Evolutionary conservation across 2,888 invertebrate species (phyloP).

Genomic region (Eudemis profundana): DNA sequence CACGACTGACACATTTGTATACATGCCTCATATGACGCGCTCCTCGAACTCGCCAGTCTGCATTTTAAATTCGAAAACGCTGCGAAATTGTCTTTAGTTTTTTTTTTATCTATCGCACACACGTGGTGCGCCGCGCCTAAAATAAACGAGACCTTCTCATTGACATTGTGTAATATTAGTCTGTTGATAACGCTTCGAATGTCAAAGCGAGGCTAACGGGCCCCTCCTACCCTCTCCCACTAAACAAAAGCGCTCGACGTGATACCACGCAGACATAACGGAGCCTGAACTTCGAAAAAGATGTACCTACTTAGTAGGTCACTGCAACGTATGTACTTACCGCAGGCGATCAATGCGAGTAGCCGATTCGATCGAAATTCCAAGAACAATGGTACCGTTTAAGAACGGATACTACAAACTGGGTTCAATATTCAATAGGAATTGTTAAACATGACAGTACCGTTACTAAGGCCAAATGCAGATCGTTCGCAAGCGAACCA

Average conservation of each 20-base stretch:
- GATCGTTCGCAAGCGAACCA: slow-evolving; percentile 58
- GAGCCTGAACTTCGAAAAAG: slow-evolving; percentile 37
- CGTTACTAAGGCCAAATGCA: slow-evolving; percentile 46
- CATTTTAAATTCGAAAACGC: slow-evolving; percentile 35
- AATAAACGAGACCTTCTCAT: slow-evolving; percentile 84
- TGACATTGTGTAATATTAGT: slow-evolving; percentile 86
- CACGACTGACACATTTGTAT: slow-evolving; percentile 74
- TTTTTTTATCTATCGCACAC: slow-evolving; percentile 52
- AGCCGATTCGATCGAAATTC: slow-evolving; percentile 33
- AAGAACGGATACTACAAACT: slow-evolving; percentile 47
- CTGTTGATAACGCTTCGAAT: slow-evolving; percentile 83
- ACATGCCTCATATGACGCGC: slow-evolving; percentile 57
- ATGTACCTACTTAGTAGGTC: slow-evolving; percentile 35
- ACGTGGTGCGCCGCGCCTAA: slow-evolving; percentile 73
- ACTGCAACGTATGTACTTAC: slow-evolving; percentile 53
- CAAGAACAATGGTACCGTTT: slow-evolving; percentile 44
- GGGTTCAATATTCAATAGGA: slow-evolving; percentile 38
- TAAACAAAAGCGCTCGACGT: slow-evolving; percentile 58
- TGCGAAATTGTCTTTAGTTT: slow-evolving; percentile 29
- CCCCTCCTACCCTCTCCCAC: slow-evolving; percentile 70
- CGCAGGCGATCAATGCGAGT: slow-evolving; percentile 59
- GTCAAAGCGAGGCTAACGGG: slow-evolving; percentile 80
- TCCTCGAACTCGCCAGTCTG: slow-evolving; percentile 40
- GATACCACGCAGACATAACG: slow-evolving; percentile 52
- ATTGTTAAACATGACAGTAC: slow-evolving; percentile 44